phyloP scores from a whole-genome alignment of 2,888 invertebrate genomes.

The Parnassius glacialis region DNA sequence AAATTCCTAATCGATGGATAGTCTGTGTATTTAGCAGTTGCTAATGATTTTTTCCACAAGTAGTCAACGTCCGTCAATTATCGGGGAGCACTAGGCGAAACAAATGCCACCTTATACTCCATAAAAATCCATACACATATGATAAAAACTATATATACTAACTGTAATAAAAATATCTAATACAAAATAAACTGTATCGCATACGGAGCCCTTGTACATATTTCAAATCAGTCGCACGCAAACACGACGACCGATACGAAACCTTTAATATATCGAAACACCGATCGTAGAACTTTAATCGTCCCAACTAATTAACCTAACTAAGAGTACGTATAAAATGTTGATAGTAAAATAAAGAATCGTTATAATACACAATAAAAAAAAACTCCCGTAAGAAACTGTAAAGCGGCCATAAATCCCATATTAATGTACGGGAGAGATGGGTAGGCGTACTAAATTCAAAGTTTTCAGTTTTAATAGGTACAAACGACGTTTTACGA shows the following conservation, averaged over 20 bases:
- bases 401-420: conserved; percentile 57
- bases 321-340: conserved; percentile 54
- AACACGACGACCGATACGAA: conserved; percentile 10
- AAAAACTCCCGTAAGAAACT: conserved; percentile 39
- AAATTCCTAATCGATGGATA: too few species aligned
- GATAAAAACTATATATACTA: too few species aligned
- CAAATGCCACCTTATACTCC: too few species aligned
- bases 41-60: too few species aligned
- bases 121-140: too few species aligned
- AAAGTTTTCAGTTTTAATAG: conserved; percentile 32
- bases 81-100: too few species aligned
- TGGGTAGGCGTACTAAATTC: conserved; percentile 31
- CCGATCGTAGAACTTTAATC: conserved; percentile 57
- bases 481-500: conserved; percentile 34
- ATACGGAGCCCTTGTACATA: conserved; percentile 7
- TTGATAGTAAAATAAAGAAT: conserved; percentile 54
- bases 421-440: conserved; percentile 44
- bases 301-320: conserved; percentile 66
- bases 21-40: too few species aligned
- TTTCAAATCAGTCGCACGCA: conserved; percentile 1
- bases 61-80: too few species aligned
- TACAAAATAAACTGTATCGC: background rate
- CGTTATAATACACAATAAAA: conserved; percentile 68
- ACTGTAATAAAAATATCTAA: too few species aligned
- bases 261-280: conserved; percentile 39